Evolutionary conservation across 1,140 invertebrate species (phyloP).

Genomic region (Laupala kohalensis): DNA sequence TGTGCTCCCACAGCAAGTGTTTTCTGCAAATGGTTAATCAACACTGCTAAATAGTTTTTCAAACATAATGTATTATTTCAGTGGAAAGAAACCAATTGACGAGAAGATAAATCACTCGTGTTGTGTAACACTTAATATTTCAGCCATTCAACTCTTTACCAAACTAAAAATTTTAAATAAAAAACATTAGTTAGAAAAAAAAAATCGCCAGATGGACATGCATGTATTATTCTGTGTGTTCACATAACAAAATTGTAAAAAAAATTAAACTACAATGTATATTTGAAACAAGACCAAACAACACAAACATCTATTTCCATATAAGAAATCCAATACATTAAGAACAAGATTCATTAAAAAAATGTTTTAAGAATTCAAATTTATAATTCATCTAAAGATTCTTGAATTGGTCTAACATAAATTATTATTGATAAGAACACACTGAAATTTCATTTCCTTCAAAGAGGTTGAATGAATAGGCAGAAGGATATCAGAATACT

Average conservation of each 20-base stretch:
- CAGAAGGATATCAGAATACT: background rate
- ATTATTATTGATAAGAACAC: background rate
- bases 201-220: background rate
- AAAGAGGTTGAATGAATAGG: background rate
- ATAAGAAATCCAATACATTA: background rate
- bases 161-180: background rate
- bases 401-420: background rate
- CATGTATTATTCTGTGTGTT: background rate
- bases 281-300: too few relatives aligned
- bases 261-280: too few relatives aligned
- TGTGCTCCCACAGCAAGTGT: background rate
- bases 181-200: background rate
- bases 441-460: background rate
- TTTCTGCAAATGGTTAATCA: constrained; percentile 9
- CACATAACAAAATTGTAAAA: background rate
- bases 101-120: background rate
- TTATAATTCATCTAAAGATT: background rate
- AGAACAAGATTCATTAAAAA: background rate
- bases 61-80: background rate
- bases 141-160: background rate
- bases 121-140: background rate
- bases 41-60: constrained; percentile 6
- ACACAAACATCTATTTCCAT: too few relatives aligned
- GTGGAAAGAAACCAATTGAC: constrained; percentile 7
- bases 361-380: background rate